Conservation (phyloP, 2,113 vertebrate genomes). For the Leuciscus idus region DNA sequence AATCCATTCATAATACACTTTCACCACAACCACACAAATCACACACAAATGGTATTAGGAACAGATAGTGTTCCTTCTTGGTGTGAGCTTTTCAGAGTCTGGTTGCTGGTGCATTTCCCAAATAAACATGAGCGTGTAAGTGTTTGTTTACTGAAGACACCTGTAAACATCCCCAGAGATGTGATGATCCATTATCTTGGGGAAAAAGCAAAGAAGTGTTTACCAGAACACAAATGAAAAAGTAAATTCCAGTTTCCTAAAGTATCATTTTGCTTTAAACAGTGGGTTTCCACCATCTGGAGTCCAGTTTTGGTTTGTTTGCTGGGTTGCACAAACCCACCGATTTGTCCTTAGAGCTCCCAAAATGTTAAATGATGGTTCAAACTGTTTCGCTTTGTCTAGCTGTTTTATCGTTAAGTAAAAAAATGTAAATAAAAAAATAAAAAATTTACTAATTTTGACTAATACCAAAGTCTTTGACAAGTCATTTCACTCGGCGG, state of each 20-base stretch:
- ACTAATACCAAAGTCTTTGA: too few species aligned
- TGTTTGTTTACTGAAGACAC: not conserved
- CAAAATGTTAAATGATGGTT: not conserved
- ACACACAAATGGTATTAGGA: not conserved
- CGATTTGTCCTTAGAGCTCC: not conserved
- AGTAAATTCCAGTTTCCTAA: too few species aligned
- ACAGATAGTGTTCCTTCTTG: not conserved
- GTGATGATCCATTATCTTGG: not conserved
- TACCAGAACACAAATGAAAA: constrained; percentile 1
- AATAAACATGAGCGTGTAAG: not conserved
- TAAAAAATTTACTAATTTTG: too few species aligned
- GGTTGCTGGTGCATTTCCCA: not conserved
- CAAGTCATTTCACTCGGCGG: too few species aligned
- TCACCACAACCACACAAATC: not conserved
- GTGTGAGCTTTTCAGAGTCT: not conserved
- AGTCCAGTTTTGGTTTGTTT: not conserved
- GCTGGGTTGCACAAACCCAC: constrained; percentile 1
- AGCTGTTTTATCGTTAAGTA: not conserved
- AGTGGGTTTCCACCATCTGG: constrained; percentile 2
- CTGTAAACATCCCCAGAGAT: not conserved
- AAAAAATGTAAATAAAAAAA: too few species aligned
- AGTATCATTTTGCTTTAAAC: not conserved
- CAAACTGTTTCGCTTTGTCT: not conserved
- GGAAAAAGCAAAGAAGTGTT: not conserved
- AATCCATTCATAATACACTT: not conserved